Evolutionary conservation across 2,888 invertebrate species (phyloP), one percentile per base, ranked within the genome.

Genomic region (Sminthurinus aureus): DNA sequence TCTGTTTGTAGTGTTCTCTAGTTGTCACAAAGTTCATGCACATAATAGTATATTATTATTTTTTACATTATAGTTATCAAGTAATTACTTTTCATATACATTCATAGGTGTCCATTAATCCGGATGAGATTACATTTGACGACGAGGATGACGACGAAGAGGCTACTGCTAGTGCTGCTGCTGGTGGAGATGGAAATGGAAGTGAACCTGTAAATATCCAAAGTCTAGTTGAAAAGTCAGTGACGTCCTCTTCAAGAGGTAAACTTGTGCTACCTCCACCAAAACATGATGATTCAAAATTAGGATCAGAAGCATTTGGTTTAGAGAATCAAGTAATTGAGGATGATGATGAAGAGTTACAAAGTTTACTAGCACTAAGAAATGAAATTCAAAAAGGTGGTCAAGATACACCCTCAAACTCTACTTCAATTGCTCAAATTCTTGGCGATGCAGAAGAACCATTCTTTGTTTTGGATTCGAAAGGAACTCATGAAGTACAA

Each of bases 121-220:
- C 89, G 8, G 89, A 90, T 84, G 89, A 90, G 83, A 89, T 90
- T 51, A 86, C 88, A 24, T 82, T 89, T 15, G 89, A 88, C 81
- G 89, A 89, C 81, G 89, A 89, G 22, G 89, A 89, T 73, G 82
- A 84, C 69, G 82, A 79, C 78, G 83, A 84, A 79, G 76, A 83
- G 84, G 51, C 79, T 87, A 24, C 74, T 85, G 22, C 78, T 86
- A 0, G n/a, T 38, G 1, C 75, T 71, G 52, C 79, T 71, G 82
- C 38, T 75, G 73, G 52, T 18, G 26, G 15, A 69, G 26, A 26
- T 22, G 66, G 66, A 78, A 58, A 58, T 20, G 52, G 74, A n/a
- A 71, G 78, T 69, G 9, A 6, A 0, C 71, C 80, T 67, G 52
- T 73, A 24, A 71, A 77, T n/a, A n/a, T 51, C 18, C n/a, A 18